phyloP scores from a whole-genome alignment of 2,113 vertebrate species.

The Gavialis gangeticus region DNA sequence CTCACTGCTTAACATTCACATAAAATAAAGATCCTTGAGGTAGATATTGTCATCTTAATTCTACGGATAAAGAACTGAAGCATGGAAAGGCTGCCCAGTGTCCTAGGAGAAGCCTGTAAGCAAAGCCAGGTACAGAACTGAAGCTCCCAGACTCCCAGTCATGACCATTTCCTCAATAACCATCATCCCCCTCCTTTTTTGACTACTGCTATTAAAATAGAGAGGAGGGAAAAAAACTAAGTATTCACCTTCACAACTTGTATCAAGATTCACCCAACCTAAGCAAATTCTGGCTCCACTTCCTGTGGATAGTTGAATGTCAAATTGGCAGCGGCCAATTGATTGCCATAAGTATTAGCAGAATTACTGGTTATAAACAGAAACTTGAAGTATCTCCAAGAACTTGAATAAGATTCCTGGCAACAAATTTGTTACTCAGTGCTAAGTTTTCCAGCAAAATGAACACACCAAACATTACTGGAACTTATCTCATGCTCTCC shows the following conservation, averaged over 20 bases:
- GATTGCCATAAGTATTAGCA: neutral
- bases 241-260: neutral
- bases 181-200: neutral
- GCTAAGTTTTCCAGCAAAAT: neutral
- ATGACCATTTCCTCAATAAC: neutral
- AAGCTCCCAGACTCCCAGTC: neutral
- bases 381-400: constrained; percentile 58
- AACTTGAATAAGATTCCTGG: constrained; percentile 8
- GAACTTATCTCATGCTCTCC: neutral
- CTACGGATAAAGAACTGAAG: neutral
- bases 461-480: neutral
- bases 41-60: neutral
- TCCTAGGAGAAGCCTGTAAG: neutral
- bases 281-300: neutral
- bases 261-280: neutral
- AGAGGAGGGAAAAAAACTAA: neutral
- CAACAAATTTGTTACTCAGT: neutral
- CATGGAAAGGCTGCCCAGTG: neutral
- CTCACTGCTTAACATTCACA: neutral
- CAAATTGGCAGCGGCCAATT: constrained; percentile 16
- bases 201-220: neutral
- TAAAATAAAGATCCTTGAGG: neutral
- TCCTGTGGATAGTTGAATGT: neutral
- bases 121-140: neutral
- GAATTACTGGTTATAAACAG: constrained; percentile 24